Evolutionary conservation across 1,140 invertebrate species (phyloP).

Genomic region (Metaphire vulgaris): DNA sequence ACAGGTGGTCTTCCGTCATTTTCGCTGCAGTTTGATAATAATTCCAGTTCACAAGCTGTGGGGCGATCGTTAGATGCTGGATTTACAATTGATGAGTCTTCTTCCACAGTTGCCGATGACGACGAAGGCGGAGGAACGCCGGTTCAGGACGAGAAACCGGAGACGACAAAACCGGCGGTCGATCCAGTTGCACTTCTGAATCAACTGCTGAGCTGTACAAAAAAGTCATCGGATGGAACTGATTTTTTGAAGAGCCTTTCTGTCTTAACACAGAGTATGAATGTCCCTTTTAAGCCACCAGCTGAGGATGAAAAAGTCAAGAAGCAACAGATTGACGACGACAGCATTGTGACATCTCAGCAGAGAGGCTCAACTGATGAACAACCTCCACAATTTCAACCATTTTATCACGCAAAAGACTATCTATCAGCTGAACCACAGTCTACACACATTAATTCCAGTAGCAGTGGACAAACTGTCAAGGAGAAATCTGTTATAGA

Average conservation of each 20-base stretch:
- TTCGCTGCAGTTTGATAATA: not conserved
- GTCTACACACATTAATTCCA: no score
- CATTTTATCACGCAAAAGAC: no score
- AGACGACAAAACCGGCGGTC: not conserved
- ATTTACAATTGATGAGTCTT: not conserved
- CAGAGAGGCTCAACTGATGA: not conserved
- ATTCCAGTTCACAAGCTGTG: not conserved
- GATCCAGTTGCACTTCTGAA: not conserved
- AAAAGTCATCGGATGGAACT: not conserved
- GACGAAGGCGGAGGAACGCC: not conserved
- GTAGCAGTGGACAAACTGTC: no score
- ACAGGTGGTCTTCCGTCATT: not conserved
- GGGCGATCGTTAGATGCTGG: not conserved
- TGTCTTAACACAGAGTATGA: not conserved
- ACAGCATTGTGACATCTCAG: not conserved
- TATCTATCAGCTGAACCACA: no score
- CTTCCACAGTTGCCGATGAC: not conserved
- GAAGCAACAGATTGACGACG: not conserved
- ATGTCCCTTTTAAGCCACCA: not conserved
- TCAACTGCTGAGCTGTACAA: not conserved
- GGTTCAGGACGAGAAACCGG: not conserved
- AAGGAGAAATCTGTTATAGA: no score
- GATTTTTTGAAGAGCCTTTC: not conserved
- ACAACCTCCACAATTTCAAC: not conserved
- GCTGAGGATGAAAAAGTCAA: not conserved